Base-by-base conservation (phyloP, 2,888 invertebrate genomes). In the Glyphotaelius pellucidus region DNA sequence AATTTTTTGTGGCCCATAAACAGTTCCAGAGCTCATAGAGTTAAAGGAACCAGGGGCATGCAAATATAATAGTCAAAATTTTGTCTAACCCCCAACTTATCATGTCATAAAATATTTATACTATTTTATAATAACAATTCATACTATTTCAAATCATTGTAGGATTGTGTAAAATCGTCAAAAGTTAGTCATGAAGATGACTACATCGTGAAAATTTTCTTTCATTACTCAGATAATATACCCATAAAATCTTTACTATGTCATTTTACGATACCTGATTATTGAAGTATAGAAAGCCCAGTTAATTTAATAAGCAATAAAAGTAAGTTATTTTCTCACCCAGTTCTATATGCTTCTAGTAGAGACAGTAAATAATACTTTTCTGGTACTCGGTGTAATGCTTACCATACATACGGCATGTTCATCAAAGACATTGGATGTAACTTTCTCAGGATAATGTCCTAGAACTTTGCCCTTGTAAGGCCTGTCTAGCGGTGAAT, bases 361-460 rank as follows among this genome's bases (percentile, higher is more conserved):
- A 67, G 25, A 67, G 25, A 67, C 5, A n/a, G 2, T 67, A 67
- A 67, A 25, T 25, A 67, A 9, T 67, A n/a, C 2, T 25, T 25
- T 67, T 67, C 67, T n/a, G 9, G 2, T n/a, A 67, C 7, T 67
- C 2, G 67, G 67, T 25, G n/a, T 25, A n/a, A n/a, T 32, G 80
- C 89, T 91, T 96, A 99, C 99, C 98, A 99, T 99, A 95, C 98
- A 98, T 94, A 99, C 98, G 94, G 99, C 99, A 96, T 98, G 98
- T 94, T 98, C 98, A 97, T 99, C 99, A 96, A 99, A 99, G 92
- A 98, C 97, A 95, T 98, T 98, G 96, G 98, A 98, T 93, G 97
- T 95, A 93, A 98, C 98, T 95, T 98, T 97, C 94, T 99, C 98
- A 91, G 99, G 99, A 96, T 99, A 99, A 95, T 99, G 99, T 90